A percentile compares a stretch with the other conserved stretches of the same genome.
Evolutionary conservation across 2,888 invertebrate genomes (phyloP).

Genomic region (Glyphotaelius pellucidus): DNA sequence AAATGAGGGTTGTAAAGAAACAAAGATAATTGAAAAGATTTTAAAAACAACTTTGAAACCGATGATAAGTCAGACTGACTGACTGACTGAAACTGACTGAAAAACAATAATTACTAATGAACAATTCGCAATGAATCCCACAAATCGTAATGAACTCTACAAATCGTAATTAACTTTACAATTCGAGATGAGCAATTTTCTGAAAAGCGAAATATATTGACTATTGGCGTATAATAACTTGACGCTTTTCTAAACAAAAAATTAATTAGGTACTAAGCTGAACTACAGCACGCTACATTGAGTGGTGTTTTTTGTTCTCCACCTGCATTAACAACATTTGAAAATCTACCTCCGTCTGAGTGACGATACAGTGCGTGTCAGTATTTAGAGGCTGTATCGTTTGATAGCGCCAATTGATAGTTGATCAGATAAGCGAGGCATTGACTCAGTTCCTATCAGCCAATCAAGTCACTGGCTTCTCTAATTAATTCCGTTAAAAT

Average conservation of each 20-base stretch:
- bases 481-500: slow-evolving; percentile 22
- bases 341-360: background rate
- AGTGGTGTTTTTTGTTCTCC: background rate
- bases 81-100: background rate
- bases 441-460: slow-evolving; percentile 20
- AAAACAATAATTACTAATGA: background rate
- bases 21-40: no score
- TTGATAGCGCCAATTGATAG: background rate
- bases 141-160: no score
- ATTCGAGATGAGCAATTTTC: background rate
- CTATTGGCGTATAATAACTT: background rate
- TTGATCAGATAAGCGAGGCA: slow-evolving; percentile 27
- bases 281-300: background rate
- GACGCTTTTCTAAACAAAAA: background rate
- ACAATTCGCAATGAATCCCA: no score
- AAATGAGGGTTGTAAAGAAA: no score
- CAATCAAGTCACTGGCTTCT: slow-evolving; percentile 28
- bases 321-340: background rate
- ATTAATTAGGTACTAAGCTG: background rate
- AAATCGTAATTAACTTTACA: background rate
- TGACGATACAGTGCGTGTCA: background rate
- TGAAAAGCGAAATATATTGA: background rate
- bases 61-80: no score
- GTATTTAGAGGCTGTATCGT: slow-evolving; percentile 31
- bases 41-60: no score